Conservation (phyloP, 2,888 invertebrate genomes). For the Mythimna albipuncta region DNA sequence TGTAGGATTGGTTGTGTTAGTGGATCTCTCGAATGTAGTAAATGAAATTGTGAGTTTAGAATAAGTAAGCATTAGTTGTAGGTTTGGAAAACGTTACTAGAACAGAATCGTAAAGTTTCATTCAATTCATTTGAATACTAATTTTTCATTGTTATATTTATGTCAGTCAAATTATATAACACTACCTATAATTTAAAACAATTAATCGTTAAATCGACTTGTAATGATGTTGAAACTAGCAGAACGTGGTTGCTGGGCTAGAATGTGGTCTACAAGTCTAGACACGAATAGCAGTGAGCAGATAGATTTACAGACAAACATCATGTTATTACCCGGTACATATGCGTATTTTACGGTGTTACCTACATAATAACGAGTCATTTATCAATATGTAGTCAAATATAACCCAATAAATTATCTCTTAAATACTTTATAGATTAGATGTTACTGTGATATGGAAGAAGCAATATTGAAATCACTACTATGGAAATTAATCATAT, state of each 20-base stretch:
- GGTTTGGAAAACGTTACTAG: constrained; percentile 34
- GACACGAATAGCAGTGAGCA: constrained; percentile 32
- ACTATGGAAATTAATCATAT: constrained; percentile 44
- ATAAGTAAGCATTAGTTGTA: constrained; percentile 51
- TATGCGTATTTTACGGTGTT: constrained; percentile 18
- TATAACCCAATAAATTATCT: constrained; percentile 28
- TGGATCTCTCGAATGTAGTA: constrained; percentile 77
- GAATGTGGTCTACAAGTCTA: constrained; percentile 5
- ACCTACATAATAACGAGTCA: not conserved
- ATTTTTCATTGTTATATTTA: constrained; percentile 24
- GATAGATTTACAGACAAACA: constrained; percentile 57
- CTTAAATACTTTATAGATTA: constrained; percentile 52
- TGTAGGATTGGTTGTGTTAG: constrained; percentile 76
- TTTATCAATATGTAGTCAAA: constrained; percentile 30
- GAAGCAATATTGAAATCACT: constrained; percentile 66
- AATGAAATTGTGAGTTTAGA: constrained; percentile 65
- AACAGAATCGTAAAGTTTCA: constrained; percentile 26
- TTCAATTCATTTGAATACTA: constrained; percentile 30
- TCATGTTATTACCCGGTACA: constrained; percentile 3
- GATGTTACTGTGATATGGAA: constrained; percentile 79
- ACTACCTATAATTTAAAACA: not conserved
- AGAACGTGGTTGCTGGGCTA: not conserved
- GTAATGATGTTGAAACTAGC: not conserved
- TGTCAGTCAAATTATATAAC: constrained; percentile 1
- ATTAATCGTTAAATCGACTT: constrained; percentile 7